Percentiles rank a stretch among this genome's conserved stretches.
phyloP scores from a whole-genome alignment of 2,797 vertebrate genomes.

The Rhinoraja longicauda region DNA sequence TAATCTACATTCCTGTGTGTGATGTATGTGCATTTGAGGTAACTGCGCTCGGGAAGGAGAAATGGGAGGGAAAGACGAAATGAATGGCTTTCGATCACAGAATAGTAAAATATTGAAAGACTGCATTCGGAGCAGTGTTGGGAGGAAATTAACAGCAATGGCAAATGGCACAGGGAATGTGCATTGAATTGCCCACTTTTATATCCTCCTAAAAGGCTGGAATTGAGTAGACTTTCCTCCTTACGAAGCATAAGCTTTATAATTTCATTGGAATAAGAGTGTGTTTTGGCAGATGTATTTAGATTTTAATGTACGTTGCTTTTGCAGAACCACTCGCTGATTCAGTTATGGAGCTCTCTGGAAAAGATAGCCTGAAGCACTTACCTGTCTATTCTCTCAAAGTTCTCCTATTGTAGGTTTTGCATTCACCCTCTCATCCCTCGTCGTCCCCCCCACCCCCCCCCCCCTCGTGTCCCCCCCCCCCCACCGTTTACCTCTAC shows the following conservation, averaged over 20 bases:
- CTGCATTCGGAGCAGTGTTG: not conserved
- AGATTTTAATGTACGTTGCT: not conserved
- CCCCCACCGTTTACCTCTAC: not conserved
- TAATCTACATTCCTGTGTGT: conserved; percentile 27
- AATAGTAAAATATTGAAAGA: not conserved
- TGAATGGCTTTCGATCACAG: not conserved
- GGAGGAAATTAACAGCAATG: conserved; percentile 1
- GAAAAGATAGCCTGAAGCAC: not conserved
- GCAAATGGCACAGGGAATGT: not conserved
- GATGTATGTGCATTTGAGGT: conserved; percentile 32
- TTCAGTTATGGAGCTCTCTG: not conserved
- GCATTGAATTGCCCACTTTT: not conserved
- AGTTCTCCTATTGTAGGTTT: not conserved
- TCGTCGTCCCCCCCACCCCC: not conserved
- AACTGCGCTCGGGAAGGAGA: conserved; percentile 9
- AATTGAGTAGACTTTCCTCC: conserved; percentile 23
- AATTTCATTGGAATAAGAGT: not conserved
- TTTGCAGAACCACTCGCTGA: not conserved
- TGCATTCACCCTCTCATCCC: not conserved
- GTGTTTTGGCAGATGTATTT: not conserved
- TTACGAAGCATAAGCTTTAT: not conserved
- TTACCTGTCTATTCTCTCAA: not conserved
- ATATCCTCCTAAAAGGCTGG: not conserved
- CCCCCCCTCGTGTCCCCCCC: too few relatives aligned
- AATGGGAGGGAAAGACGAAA: not conserved